Evolutionary conservation across 2,888 invertebrate species (phyloP).

Genomic region (Macaria notata): DNA sequence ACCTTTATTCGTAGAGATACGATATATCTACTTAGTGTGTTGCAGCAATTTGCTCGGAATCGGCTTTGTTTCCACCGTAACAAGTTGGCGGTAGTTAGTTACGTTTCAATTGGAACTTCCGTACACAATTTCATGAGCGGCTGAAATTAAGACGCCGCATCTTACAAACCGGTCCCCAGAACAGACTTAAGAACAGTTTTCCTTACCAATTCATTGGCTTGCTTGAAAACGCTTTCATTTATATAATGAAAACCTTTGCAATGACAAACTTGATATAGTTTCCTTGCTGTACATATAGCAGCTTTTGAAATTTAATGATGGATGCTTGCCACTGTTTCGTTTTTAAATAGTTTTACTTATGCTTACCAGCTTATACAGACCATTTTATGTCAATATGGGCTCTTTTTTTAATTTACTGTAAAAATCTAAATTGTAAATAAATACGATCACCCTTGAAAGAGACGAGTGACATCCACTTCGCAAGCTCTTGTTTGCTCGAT

Average conservation of each 20-base stretch:
- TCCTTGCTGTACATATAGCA: too few species aligned
- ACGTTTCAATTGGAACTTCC: constrained; percentile 35
- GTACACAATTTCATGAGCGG: constrained; percentile 31
- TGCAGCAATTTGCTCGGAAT: constrained; percentile 26
- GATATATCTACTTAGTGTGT: constrained; percentile 16
- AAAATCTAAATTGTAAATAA: background rate
- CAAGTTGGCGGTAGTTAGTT: constrained; percentile 33
- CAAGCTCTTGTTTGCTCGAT: constrained; percentile 34
- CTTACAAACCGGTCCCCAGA: constrained; percentile 6
- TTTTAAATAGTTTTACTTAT: too few species aligned
- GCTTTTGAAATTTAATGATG: too few species aligned
- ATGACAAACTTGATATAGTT: too few species aligned
- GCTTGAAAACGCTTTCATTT: too few species aligned
- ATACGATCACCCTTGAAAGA: constrained; percentile 14
- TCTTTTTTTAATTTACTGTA: too few species aligned
- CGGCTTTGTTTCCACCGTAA: constrained; percentile 32
- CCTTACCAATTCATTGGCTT: too few species aligned
- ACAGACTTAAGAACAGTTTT: background rate
- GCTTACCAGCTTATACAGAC: too few species aligned
- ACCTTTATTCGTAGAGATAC: too few species aligned
- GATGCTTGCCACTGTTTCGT: too few species aligned
- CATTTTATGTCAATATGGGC: too few species aligned
- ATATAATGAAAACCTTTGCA: too few species aligned
- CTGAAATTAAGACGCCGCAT: constrained; percentile 33
- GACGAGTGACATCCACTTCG: constrained; percentile 33